These are phyloP conservation scores for Chaetops frenatus DNA, from an alignment of 2,113 vertebrate species.

Conservation along the genomic window DNA sequence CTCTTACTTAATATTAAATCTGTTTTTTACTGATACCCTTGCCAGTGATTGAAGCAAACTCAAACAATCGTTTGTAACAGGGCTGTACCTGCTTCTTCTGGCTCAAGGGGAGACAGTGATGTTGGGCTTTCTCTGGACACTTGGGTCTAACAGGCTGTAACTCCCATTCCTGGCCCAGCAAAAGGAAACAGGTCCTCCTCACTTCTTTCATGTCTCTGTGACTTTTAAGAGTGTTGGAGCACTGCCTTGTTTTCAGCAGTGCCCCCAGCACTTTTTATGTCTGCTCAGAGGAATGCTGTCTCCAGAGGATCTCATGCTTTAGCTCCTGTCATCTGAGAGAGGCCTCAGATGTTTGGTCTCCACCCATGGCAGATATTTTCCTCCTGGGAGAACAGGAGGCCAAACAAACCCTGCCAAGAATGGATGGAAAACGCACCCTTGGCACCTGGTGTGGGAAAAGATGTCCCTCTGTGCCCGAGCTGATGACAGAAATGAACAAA, in stretches of 20 bases:
- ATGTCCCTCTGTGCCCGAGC: neutral
- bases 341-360: neutral
- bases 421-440: neutral
- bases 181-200: accelerated
- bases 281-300: neutral
- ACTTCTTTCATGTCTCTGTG: neutral
- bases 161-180: neutral
- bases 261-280: neutral
- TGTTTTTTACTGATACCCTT: neutral
- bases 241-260: neutral
- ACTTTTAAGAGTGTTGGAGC: neutral
- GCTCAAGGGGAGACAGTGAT: accelerated
- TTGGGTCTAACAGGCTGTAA: neutral
- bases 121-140: neutral
- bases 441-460: neutral
- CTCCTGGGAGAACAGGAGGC: neutral
- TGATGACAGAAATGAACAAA: neutral
- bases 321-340: neutral
- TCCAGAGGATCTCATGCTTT: too few relatives aligned
- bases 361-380: too few relatives aligned
- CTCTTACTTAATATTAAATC: neutral
- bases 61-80: neutral
- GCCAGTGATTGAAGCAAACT: neutral
- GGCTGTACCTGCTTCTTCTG: neutral
- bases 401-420: neutral